Base-by-base conservation (phyloP, 1,140 invertebrate genomes). In the Drosophila athabasca region DNA sequence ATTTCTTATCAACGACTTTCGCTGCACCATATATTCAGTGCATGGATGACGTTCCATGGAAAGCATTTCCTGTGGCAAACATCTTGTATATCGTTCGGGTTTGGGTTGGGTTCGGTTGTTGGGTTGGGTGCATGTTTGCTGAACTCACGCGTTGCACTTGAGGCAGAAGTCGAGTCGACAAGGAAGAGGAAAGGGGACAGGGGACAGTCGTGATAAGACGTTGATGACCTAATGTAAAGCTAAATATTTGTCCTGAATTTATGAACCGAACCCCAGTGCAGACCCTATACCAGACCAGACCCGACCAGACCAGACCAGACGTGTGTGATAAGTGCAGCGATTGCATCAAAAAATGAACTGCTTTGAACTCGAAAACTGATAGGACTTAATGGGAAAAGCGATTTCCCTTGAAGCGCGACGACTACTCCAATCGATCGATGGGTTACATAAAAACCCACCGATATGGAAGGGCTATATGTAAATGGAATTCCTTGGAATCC, bases 211-310 rank as follows among this genome's bases (percentile, higher is more conserved):
- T 66, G n/a, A 87, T 85, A 82, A 64, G 51, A 15, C 7, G 48
- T 17, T 62, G 35, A 51, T 85, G 82, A 85, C 82, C 82, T 76
- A 87, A 87, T 87, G 81, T 13, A 44, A 24, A 43, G 62, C 62
- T 39, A 87, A 69, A 85, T 85, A 85, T 87, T 85, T 87, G 60
- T 59, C 48, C 60, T 69, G 64, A 35, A 64, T 76, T 79, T 61
- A 52, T 57, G 54, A 49, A 49, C 26, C 35, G 52, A 15, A 15
- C 22, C 15, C 22, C 24, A 19, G 43, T 19, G 17, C 17, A 19
- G 17, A 19, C 17, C 17, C 17, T 19, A 19, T 1, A 2, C 29
- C 29, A 31, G 1, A 3, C 31, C 31, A 31, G 31, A 3, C 29
- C 29, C n/a, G n/a, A 1, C 29, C 29, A 31, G 1, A 3, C 31